These are phyloP conservation scores for Synergus gifuensis DNA, from an alignment of 2,888 invertebrate species.

Conservation along the genomic window DNA sequence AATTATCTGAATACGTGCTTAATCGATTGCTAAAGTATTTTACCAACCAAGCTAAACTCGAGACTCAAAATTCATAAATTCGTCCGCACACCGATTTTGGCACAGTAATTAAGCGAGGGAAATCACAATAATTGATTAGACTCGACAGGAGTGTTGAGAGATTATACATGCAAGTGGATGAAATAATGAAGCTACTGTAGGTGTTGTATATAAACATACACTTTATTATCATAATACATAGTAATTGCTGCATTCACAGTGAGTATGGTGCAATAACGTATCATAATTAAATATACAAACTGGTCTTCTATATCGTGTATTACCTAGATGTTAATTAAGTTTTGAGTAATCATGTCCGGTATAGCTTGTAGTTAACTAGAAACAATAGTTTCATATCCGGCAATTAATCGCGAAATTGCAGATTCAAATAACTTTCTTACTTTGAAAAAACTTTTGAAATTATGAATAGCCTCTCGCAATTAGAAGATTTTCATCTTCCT, in stretches of 20 bases:
- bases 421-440: not conserved
- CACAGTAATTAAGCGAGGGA: constrained; percentile 56
- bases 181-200: not conserved
- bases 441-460: too few relatives aligned
- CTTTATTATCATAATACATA: constrained; percentile 71
- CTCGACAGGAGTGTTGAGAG: constrained; percentile 43
- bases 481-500: too few relatives aligned
- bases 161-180: constrained; percentile 48
- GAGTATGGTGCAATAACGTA: constrained; percentile 67
- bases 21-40: too few relatives aligned
- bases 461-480: too few relatives aligned
- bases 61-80: not conserved
- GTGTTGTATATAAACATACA: constrained; percentile 70
- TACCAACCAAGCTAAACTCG: too few relatives aligned
- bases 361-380: not conserved
- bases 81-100: not conserved
- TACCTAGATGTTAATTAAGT: constrained; percentile 64
- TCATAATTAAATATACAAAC: constrained; percentile 70
- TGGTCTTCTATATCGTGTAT: constrained; percentile 65
- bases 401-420: not conserved
- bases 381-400: not conserved
- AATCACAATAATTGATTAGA: constrained; percentile 60
- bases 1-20: too few relatives aligned
- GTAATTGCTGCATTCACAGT: constrained; percentile 71
- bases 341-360: constrained; percentile 63